Evolutionary conservation across 1,140 invertebrate species (phyloP).

Genomic region (Delia radicum): DNA sequence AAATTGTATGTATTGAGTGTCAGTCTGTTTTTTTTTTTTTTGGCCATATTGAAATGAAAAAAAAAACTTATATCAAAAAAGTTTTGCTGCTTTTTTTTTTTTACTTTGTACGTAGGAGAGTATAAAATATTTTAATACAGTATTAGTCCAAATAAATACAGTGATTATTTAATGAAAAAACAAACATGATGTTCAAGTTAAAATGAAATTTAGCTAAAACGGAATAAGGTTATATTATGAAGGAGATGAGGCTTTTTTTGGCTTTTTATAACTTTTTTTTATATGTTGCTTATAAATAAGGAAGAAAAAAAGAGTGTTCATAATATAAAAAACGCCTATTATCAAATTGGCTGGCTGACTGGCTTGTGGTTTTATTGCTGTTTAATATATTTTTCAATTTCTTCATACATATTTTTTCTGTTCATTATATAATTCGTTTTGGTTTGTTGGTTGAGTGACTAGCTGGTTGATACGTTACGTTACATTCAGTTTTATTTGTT

Average conservation of each 20-base stretch:
- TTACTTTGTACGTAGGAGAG: background rate
- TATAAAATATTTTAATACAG: background rate
- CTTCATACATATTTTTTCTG: background rate
- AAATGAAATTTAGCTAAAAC: no score
- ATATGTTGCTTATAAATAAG: no score
- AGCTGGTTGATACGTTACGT: background rate
- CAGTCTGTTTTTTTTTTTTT: background rate
- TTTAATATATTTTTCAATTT: background rate
- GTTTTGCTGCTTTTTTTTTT: background rate
- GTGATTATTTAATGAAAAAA: background rate
- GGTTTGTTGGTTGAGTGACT: background rate
- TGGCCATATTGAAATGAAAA: background rate
- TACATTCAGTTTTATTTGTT: background rate
- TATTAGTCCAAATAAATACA: background rate
- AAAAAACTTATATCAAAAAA: background rate
- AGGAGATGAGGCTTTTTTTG: background rate
- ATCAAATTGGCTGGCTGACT: background rate
- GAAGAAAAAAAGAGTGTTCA: background rate
- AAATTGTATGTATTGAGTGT: slow-evolving; percentile 4
- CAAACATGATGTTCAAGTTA: no score
- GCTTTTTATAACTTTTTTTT: background rate
- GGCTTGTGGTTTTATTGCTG: background rate
- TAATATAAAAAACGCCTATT: background rate
- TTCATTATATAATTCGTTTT: background rate
- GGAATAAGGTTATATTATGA: no score